Evolutionary conservation across 2,113 vertebrate species (phyloP), one percentile per base, ranked within the genome.

Genomic region (Pan paniscus): DNA sequence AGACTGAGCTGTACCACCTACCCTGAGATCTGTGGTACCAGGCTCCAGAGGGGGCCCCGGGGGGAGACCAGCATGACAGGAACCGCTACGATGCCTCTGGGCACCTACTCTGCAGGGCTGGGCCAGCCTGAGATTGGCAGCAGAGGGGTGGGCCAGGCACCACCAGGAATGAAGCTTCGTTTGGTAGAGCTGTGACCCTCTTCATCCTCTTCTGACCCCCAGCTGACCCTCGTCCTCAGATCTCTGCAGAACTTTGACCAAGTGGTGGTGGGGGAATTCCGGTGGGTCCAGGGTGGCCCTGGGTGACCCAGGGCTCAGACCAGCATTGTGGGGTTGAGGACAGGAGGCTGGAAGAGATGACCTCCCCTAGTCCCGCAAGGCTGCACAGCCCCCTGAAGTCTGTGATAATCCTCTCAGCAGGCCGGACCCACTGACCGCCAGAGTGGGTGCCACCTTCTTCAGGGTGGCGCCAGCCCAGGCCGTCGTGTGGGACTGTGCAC

Each of bases 201-300:
- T 50, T 50, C 48, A 2, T 50, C 48, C 48, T 50, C 48, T 50
- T 12, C 48, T 50, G 48, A 50, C 11, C 12, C 12, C 48, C 48
- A 50, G 48, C 48, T 50, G 48, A 50, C 48, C 48, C 48, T 50
- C 12, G 11, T 50, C 48, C 48, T 50, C 48, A 50, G 48, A 12
- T 10, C 48, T 50, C 48, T 50, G 48, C 43, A 6, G 67, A 92
- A 82, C 70, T 95, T 94, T 17, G 10, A 23, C 52, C 95, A 96
- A 89, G 95, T 73, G 57, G 76, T 92, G 59, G 93, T 97, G 40
- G 83, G 87, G 73, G 70, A 79, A 30, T 87, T 95, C 75, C 57
- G 16, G 96, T 90, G 57, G 95, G 96, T 73, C 23, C 2, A 0
- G 3, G 40, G 70, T 23, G 38, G 32, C 12, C 57, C 67, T 43